Evolutionary conservation across 2,888 invertebrate species (phyloP).

Genomic region (Tipula lateralis): DNA sequence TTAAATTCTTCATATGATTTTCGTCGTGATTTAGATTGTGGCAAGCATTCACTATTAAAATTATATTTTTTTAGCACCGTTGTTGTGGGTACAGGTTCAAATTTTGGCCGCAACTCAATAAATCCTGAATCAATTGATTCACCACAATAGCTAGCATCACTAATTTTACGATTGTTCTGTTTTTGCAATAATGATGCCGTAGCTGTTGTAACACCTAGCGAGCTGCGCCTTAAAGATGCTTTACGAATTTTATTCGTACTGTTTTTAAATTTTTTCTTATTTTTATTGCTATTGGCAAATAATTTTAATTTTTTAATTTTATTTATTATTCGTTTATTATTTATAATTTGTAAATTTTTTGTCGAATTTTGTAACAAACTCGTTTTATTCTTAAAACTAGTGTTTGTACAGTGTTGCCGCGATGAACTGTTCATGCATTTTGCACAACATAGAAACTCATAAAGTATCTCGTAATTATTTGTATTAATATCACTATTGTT

Average conservation of each 20-base stretch:
- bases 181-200: not conserved
- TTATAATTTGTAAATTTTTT: conserved; percentile 33
- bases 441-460: conserved; percentile 50
- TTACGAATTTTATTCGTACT: not conserved
- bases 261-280: not conserved
- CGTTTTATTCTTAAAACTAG: conserved; percentile 32
- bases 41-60: conserved; percentile 44
- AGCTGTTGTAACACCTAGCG: not conserved
- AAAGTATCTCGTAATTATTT: conserved; percentile 42
- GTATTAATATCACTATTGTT: not conserved
- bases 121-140: conserved; percentile 51
- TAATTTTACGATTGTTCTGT: conserved; percentile 45
- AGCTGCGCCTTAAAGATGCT: not conserved
- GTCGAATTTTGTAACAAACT: conserved; percentile 32
- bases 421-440: conserved; percentile 45
- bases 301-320: not conserved
- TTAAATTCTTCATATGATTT: conserved; percentile 51
- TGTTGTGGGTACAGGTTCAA: conserved; percentile 6
- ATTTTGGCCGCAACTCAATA: conserved; percentile 46
- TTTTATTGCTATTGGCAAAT: not conserved
- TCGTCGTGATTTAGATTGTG: conserved; percentile 48
- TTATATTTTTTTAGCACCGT: not conserved
- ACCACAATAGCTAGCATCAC: conserved; percentile 49
- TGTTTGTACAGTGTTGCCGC: not conserved
- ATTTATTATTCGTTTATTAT: not conserved